Evolutionary conservation across 1,140 invertebrate genomes (phyloP).

Genomic region (Camponotus floridanus): DNA sequence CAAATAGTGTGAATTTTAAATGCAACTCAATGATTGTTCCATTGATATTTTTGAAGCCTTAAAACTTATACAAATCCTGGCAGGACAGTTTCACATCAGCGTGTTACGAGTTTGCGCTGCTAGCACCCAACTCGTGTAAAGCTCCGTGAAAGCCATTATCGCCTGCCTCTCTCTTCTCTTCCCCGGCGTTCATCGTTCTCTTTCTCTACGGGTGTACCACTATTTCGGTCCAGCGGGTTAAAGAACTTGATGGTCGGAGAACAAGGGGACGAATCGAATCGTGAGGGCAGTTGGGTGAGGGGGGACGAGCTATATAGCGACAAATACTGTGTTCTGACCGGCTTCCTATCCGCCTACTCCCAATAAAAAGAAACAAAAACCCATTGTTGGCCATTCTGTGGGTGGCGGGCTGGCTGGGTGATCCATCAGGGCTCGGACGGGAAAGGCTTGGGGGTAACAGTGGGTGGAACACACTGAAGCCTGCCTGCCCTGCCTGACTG

Average conservation of each 20-base stretch:
- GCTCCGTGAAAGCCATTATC: conserved; percentile 70
- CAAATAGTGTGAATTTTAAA: background rate
- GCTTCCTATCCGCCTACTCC: conserved; percentile 79
- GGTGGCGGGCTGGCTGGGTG: conserved; percentile 82
- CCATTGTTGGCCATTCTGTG: conserved; percentile 84
- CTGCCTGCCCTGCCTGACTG: conserved; percentile 72
- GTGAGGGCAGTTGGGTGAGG: conserved; percentile 65
- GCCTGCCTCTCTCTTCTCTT: conserved; percentile 17
- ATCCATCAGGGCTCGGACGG: conserved; percentile 83
- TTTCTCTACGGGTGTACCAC: conserved; percentile 67
- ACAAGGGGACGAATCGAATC: conserved; percentile 80
- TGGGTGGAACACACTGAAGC: conserved; percentile 77
- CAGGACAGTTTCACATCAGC: conserved; percentile 17
- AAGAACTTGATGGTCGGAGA: conserved; percentile 77
- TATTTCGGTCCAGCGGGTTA: conserved; percentile 71
- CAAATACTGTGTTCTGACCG: conserved; percentile 78
- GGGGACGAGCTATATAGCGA: conserved; percentile 73
- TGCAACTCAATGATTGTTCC: background rate
- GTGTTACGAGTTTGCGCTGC: conserved; percentile 48
- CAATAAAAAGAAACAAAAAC: conserved; percentile 85
- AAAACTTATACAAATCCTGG: conserved; percentile 43
- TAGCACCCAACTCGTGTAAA: conserved; percentile 56
- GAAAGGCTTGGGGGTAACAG: conserved; percentile 78
- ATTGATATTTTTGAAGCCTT: conserved; percentile 12
- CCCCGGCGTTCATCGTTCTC: conserved; percentile 48